Base-by-base conservation (phyloP, 1,140 invertebrate genomes). In the Listronotus bonariensis region DNA sequence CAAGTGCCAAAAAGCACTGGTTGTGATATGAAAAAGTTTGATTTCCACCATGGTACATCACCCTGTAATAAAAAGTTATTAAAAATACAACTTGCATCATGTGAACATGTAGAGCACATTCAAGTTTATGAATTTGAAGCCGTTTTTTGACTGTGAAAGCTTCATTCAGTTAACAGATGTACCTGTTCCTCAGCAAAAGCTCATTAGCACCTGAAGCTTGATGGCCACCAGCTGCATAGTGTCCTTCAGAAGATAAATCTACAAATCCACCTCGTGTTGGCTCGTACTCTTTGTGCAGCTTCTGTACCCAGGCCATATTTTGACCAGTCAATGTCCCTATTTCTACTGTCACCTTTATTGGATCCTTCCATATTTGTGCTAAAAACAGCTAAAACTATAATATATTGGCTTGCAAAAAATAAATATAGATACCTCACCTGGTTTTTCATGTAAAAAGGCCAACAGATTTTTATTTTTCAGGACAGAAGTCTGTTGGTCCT, bases 1-100 rank as follows among this genome's bases (percentile, higher is more conserved):
- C 96, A 97, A 2, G 95, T 96, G 12, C 96, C 96, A 85, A 98
- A 98, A 17, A 98, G 82, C 48, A 97, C 92, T 46, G 94, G 94
- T 78, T 95, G 90, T 32, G 92, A 93, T 78, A 96, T 90, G 73
- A 96, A 94, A 77, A 96, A 95, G 76, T 95, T 93, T 18, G 92
- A 91, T 80, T 93, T 92, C 92, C 92, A 95, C 92, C 92, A 95
- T 51, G 90, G 90, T 69, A 88, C 85, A 74, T 89, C 85, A 70
- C 86, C 89, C 89, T 91, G 76, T 59, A 74, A 69, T 38, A 89
- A 75, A 65, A 36, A 6, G 20, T 49, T 7, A 38, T 11, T 20
- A 60, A 26, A 36, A 15, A 53, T 38, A 12, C 11, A 1, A 12
- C n/a, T n/a, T 15, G 1, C 14, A n/a, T 41, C 1, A 15, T 1